phyloP scores from a whole-genome alignment of 64 coral and sea anemone genomes.

The Montipora foliosa region DNA sequence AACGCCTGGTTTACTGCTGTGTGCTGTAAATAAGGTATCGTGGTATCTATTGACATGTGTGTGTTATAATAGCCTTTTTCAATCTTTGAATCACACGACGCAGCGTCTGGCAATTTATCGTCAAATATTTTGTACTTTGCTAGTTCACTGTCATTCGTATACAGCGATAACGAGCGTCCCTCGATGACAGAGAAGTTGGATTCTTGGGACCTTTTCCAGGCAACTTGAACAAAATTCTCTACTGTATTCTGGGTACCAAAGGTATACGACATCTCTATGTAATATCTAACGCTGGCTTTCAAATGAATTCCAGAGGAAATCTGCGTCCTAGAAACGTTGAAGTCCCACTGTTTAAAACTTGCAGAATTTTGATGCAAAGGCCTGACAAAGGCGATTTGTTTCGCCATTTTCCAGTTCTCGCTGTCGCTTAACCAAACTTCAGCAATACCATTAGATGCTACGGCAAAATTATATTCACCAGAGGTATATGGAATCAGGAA shows the following conservation, averaged over 20 bases:
- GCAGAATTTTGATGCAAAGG: not conserved
- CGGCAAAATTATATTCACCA: not conserved
- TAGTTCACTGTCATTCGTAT: not conserved
- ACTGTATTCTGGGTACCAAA: not conserved
- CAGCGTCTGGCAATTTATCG: not conserved
- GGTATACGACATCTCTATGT: not conserved
- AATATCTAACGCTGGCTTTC: not conserved
- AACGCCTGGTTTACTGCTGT: not conserved
- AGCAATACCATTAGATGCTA: constrained; percentile 17
- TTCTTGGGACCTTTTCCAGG: not conserved
- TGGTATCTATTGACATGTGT: not conserved
- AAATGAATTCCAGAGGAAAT: constrained; percentile 2
- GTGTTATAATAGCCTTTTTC: not conserved
- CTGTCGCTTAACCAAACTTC: not conserved
- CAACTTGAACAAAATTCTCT: not conserved
- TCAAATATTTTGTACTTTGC: not conserved
- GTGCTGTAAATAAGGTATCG: not conserved
- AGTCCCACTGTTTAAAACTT: not conserved
- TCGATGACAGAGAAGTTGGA: not conserved
- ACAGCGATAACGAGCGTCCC: not conserved
- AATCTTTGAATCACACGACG: not conserved
- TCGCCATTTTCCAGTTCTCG: not conserved
- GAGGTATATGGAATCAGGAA: not conserved
- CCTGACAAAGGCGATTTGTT: not conserved
- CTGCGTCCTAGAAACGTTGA: not conserved